phyloP scores from a whole-genome alignment of 1,140 invertebrate genomes.

The Brachionus calyciflorus region DNA sequence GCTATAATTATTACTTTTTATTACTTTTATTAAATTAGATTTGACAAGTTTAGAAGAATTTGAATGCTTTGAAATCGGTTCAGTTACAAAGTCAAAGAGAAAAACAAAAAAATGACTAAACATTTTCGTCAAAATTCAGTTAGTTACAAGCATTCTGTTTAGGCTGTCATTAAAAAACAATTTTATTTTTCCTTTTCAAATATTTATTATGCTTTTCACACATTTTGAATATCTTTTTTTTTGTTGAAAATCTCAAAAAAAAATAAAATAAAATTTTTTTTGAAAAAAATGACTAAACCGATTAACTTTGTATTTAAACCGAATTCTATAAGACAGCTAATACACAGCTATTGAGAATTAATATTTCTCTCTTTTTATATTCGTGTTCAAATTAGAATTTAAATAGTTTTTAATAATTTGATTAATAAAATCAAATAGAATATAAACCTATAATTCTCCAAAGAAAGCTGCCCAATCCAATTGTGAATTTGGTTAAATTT shows the following conservation, averaged over 20 bases:
- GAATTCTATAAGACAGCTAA: neutral
- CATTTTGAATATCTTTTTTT: constrained; percentile 32
- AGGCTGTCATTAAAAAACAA: constrained; percentile 33
- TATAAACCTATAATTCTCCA: neutral
- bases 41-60: constrained; percentile 30
- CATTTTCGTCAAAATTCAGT: neutral
- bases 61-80: constrained; percentile 15
- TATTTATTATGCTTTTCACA: constrained; percentile 42
- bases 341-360: neutral
- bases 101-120: neutral
- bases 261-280: neutral
- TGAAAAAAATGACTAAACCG: too few species aligned
- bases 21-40: too few species aligned
- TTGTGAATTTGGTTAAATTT: constrained; percentile 17
- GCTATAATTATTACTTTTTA: neutral
- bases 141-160: neutral
- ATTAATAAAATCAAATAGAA: neutral
- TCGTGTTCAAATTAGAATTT: constrained; percentile 20
- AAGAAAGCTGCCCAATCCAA: neutral
- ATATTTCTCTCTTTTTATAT: too few species aligned
- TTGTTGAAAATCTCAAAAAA: constrained; percentile 10
- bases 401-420: constrained; percentile 22
- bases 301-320: neutral
- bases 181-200: constrained; percentile 19
- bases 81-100: neutral